Conservation (phyloP, 2,888 invertebrate genomes). For the Amblyteles armatorius region DNA sequence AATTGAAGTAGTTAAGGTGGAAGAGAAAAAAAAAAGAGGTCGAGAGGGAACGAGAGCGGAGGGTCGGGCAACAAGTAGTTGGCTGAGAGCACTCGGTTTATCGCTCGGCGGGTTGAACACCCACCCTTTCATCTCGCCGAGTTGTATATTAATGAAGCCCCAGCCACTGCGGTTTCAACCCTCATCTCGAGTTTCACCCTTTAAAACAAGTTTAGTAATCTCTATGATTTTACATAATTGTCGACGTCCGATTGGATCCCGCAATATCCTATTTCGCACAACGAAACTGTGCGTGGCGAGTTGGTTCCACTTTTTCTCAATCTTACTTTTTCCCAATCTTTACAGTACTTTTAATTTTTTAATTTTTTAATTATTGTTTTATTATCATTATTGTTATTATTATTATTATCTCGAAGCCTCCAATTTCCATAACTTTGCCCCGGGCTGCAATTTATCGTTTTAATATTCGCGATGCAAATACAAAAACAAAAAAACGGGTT, state of each 20-base stretch:
- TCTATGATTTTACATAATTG: conserved; percentile 17
- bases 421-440: neutral
- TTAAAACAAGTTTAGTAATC: conserved; percentile 20
- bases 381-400: neutral
- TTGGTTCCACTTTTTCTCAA: neutral
- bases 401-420: neutral
- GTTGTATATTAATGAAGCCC: conserved; percentile 37
- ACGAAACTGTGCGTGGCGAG: neutral
- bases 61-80: conserved; percentile 52
- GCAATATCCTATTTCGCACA: neutral
- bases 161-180: neutral
- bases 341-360: neutral
- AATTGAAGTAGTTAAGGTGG: conserved; percentile 27
- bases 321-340: neutral
- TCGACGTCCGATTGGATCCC: neutral
- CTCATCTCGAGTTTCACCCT: conserved; percentile 14
- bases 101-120: conserved; percentile 30
- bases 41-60: neutral
- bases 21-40: neutral
- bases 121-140: conserved; percentile 12
- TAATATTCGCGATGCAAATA: neutral
- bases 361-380: neutral
- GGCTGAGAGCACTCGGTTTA: conserved; percentile 16
- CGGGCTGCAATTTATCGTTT: neutral
- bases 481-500: neutral